Evolutionary conservation across 2,113 vertebrate species (phyloP).

Genomic region (Cyanoderma ruficeps): DNA sequence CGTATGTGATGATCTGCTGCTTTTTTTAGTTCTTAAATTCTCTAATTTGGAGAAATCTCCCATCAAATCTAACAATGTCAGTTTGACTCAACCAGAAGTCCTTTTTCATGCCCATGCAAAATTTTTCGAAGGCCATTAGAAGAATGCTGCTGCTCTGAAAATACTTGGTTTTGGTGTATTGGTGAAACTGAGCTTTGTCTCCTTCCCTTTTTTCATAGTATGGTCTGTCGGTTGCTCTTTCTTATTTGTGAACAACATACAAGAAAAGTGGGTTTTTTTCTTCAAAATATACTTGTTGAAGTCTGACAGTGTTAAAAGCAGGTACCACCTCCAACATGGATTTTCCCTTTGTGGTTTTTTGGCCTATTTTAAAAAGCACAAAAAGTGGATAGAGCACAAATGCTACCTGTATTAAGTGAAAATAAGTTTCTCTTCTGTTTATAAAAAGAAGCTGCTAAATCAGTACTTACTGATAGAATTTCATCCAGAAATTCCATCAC

Average conservation of each 20-base stretch:
- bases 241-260: background rate
- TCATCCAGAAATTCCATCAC: background rate
- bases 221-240: background rate
- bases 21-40: background rate
- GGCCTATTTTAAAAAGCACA: background rate
- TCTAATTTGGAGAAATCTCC: background rate
- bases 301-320: background rate
- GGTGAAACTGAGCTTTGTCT: background rate
- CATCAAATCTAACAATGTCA: background rate
- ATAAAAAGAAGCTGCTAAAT: background rate
- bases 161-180: background rate
- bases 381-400: background rate
- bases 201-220: background rate
- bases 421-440: background rate
- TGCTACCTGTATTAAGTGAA: background rate
- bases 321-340: background rate
- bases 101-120: background rate
- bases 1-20: background rate
- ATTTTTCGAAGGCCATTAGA: background rate
- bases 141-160: background rate
- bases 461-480: background rate
- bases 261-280: background rate
- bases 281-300: background rate
- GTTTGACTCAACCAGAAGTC: background rate
- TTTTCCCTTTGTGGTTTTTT: background rate